A percentile compares a stretch with the other conserved stretches of the same genome.
These are phyloP conservation scores for Pagrus major DNA, from an alignment of 2,113 vertebrate genomes.

Conservation along the genomic window DNA sequence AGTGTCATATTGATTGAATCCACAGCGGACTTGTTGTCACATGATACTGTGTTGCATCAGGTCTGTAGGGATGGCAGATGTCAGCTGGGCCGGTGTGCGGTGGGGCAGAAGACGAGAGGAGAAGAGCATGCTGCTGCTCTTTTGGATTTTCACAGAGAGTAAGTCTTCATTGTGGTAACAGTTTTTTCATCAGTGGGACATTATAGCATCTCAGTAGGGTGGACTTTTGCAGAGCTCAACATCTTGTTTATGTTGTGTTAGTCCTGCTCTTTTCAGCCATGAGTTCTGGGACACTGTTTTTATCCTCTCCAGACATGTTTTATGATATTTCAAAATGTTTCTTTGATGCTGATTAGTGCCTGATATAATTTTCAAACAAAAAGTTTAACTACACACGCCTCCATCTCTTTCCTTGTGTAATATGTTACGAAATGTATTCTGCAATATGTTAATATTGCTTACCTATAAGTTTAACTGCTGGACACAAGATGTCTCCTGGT, in stretches of 20 bases:
- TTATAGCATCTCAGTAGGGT: background rate
- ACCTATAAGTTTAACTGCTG: too few relatives aligned
- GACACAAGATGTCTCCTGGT: too few relatives aligned
- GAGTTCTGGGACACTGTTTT: too few relatives aligned
- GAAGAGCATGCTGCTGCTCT: constrained; percentile 28
- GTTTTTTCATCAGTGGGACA: background rate
- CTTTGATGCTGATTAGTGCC: too few relatives aligned
- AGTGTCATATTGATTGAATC: background rate
- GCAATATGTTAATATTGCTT: too few relatives aligned
- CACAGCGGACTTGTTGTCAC: background rate
- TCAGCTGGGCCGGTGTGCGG: constrained; percentile 13
- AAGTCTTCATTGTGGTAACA: constrained; percentile 15
- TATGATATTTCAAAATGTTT: too few relatives aligned
- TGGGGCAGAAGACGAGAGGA: constrained; percentile 6
- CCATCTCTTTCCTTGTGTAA: too few relatives aligned
- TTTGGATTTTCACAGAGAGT: constrained; percentile 58
- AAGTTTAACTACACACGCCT: too few relatives aligned
- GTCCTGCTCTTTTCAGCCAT: too few relatives aligned
- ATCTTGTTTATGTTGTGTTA: background rate
- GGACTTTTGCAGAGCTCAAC: background rate
- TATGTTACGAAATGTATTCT: too few relatives aligned
- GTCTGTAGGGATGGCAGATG: constrained; percentile 41
- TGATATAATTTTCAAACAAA: too few relatives aligned
- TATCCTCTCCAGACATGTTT: too few relatives aligned
- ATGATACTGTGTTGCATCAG: constrained; percentile 26